Evolutionary conservation across 1,140 invertebrate genomes (phyloP).

Genomic region (Carcinoscorpius rotundicauda): DNA sequence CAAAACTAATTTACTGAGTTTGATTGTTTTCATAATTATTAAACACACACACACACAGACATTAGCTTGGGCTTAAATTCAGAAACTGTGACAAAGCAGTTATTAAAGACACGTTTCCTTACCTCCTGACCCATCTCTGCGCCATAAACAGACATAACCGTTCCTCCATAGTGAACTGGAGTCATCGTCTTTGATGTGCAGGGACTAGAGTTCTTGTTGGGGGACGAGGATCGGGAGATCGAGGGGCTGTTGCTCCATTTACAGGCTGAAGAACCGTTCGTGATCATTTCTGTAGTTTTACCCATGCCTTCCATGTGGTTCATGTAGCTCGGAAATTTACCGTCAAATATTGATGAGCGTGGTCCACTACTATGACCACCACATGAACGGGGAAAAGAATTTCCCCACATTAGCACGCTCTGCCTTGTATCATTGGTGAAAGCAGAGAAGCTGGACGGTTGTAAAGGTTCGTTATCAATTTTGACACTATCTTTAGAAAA

Average conservation of each 20-base stretch:
- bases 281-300: slow-evolving; percentile 9
- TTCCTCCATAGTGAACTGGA: slow-evolving; percentile 12
- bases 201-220: slow-evolving; percentile 16
- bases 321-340: slow-evolving; percentile 14
- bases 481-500: slow-evolving; percentile 11
- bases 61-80: too few relatives aligned
- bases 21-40: too few relatives aligned
- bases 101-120: slow-evolving; percentile 1
- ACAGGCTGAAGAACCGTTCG: slow-evolving; percentile 5
- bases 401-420: slow-evolving; percentile 34
- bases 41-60: too few relatives aligned
- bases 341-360: slow-evolving; percentile 12
- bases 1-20: too few relatives aligned
- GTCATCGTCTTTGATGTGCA: slow-evolving; percentile 18
- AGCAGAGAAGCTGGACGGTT: slow-evolving; percentile 7
- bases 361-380: slow-evolving; percentile 11
- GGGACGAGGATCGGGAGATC: slow-evolving; percentile 14
- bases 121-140: slow-evolving; percentile 17
- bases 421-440: slow-evolving; percentile 27
- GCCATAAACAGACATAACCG: slow-evolving; percentile 7
- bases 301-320: slow-evolving; percentile 5
- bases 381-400: slow-evolving; percentile 12
- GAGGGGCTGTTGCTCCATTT: slow-evolving; percentile 19
- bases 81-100: not conserved
- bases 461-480: slow-evolving; percentile 4